Evolutionary conservation across 1,140 invertebrate species (phyloP).

Genomic region (Drosophila biarmipes): DNA sequence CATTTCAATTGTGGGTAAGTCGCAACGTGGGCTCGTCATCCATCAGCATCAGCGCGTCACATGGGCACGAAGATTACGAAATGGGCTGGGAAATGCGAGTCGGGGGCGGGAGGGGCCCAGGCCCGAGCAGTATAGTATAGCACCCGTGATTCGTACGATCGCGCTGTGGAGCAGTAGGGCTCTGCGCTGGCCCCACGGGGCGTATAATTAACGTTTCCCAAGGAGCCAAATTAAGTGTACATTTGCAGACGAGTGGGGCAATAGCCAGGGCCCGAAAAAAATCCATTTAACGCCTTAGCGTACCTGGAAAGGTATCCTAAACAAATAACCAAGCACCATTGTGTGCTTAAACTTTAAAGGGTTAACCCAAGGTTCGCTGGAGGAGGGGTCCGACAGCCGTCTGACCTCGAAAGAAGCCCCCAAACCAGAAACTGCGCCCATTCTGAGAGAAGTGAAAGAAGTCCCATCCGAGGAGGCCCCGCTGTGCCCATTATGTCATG

Average conservation of each 20-base stretch:
- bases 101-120: background rate
- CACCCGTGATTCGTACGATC: slow-evolving; percentile 24
- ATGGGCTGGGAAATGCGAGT: slow-evolving; percentile 58
- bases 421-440: slow-evolving; percentile 28
- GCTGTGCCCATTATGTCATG: slow-evolving; percentile 48
- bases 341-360: background rate
- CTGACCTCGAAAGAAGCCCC: slow-evolving; percentile 43
- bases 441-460: slow-evolving; percentile 58
- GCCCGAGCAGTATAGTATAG: no score
- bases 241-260: slow-evolving; percentile 15
- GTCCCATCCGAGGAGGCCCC: slow-evolving; percentile 1
- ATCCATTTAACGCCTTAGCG: background rate
- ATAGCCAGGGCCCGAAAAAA: slow-evolving; percentile 6
- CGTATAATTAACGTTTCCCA: slow-evolving; percentile 71
- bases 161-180: slow-evolving; percentile 58
- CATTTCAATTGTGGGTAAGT: slow-evolving; percentile 36
- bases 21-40: slow-evolving; percentile 11
- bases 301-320: no score
- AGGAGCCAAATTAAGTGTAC: slow-evolving; percentile 56
- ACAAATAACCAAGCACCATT: no score
- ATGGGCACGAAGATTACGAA: slow-evolving; percentile 59
- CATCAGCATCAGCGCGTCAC: slow-evolving; percentile 27
- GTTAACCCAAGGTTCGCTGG: background rate
- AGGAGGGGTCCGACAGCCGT: slow-evolving; percentile 9
- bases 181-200: slow-evolving; percentile 18